phyloP scores from a whole-genome alignment of 2,888 invertebrate genomes.

The Polymixis lichenea region DNA sequence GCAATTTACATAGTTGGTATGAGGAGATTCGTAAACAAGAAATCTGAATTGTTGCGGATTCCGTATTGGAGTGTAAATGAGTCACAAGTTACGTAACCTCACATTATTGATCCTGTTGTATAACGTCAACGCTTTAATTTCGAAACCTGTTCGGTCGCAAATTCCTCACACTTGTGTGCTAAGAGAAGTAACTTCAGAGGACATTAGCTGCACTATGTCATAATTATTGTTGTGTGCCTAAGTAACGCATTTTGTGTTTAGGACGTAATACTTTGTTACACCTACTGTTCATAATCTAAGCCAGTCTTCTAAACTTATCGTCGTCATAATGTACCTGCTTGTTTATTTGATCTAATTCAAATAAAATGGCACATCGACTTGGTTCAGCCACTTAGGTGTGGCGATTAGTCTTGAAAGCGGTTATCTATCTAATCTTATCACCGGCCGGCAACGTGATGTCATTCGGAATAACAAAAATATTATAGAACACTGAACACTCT shows the following conservation, averaged over 20 bases:
- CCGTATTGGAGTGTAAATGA: slow-evolving; percentile 60
- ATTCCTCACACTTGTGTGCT: slow-evolving; percentile 50
- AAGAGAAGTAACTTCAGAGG: slow-evolving; percentile 36
- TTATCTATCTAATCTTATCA: slow-evolving; percentile 87
- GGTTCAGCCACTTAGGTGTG: slow-evolving; percentile 71
- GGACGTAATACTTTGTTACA: slow-evolving; percentile 30
- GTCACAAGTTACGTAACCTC: slow-evolving; percentile 64
- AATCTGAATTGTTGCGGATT: slow-evolving; percentile 59
- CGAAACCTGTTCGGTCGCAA: slow-evolving; percentile 55
- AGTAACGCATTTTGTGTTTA: slow-evolving; percentile 29
- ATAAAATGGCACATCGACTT: slow-evolving; percentile 60
- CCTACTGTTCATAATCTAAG: neutral
- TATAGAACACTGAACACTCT: slow-evolving; percentile 62
- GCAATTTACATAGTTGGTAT: slow-evolving; percentile 41
- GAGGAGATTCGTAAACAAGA: slow-evolving; percentile 46
- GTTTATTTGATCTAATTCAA: slow-evolving; percentile 52
- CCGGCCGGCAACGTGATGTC: slow-evolving; percentile 77
- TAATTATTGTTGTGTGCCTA: slow-evolving; percentile 55
- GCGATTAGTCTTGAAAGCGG: slow-evolving; percentile 74
- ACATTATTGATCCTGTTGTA: slow-evolving; percentile 63
- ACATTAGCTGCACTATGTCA: slow-evolving; percentile 53
- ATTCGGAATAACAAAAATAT: slow-evolving; percentile 76
- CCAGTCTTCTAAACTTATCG: slow-evolving; percentile 3
- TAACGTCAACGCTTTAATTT: slow-evolving; percentile 54
- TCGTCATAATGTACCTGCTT: slow-evolving; percentile 17